Evolutionary conservation across 2,888 invertebrate genomes (phyloP).

Genomic region (Hirtodrosophila alboralis): DNA sequence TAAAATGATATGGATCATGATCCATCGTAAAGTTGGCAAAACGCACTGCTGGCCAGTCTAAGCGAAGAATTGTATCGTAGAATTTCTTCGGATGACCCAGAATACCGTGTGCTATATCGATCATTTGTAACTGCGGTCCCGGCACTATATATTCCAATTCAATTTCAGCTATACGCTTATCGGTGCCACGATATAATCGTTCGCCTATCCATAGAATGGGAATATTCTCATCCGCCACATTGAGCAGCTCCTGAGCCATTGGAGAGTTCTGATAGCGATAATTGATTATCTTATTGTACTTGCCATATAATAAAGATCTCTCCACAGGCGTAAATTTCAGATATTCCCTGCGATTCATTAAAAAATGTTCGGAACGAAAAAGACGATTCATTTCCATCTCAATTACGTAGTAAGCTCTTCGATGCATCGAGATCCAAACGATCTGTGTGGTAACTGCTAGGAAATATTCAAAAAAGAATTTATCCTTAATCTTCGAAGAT

Average conservation of each 20-base stretch:
- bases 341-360: conserved; percentile 56
- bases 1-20: conserved; percentile 79
- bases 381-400: conserved; percentile 82
- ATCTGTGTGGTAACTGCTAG: conserved; percentile 78
- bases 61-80: conserved; percentile 76
- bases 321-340: conserved; percentile 68
- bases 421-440: conserved; percentile 81
- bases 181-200: conserved; percentile 80
- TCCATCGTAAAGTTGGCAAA: conserved; percentile 61
- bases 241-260: conserved; percentile 75
- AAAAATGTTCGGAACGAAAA: conserved; percentile 82
- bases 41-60: conserved; percentile 76
- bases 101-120: conserved; percentile 80
- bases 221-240: conserved; percentile 65
- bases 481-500: conserved; percentile 73
- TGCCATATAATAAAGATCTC: conserved; percentile 74
- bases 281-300: conserved; percentile 74
- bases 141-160: conserved; percentile 81
- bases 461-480: conserved; percentile 76
- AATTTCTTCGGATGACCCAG: conserved; percentile 79
- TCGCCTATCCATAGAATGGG: conserved; percentile 82
- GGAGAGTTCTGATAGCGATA: conserved; percentile 81
- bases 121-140: conserved; percentile 73
- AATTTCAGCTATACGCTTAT: conserved; percentile 76
- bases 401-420: conserved; percentile 77